phyloP scores from a whole-genome alignment of 2,797 vertebrate species.

The Pteronotus mesoamericanus region DNA sequence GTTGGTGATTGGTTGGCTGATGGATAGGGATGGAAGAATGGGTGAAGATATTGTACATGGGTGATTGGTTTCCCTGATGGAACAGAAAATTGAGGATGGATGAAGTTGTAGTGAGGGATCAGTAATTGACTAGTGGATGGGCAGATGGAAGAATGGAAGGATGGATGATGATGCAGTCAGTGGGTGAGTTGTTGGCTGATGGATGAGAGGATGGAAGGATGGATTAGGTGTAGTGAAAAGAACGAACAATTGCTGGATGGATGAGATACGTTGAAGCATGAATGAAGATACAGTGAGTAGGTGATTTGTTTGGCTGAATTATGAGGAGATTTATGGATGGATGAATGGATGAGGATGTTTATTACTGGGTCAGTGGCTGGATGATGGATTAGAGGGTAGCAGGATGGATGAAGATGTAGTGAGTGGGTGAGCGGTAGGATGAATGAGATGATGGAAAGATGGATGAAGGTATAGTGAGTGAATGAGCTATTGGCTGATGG shows the following conservation, averaged over 20 bases:
- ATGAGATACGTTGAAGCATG: neutral
- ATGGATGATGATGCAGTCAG: neutral
- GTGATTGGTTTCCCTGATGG: neutral
- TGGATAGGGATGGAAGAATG: neutral
- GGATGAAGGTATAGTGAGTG: neutral
- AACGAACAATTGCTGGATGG: neutral
- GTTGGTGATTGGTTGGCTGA: neutral
- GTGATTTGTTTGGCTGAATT: neutral
- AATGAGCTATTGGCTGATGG: neutral
- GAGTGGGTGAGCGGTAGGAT: neutral
- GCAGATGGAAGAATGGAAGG: neutral
- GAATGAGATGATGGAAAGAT: too few relatives aligned
- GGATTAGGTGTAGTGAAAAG: neutral
- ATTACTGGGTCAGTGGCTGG: neutral
- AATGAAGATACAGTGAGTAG: neutral
- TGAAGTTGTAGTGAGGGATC: neutral
- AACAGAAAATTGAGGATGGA: neutral
- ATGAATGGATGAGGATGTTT: neutral
- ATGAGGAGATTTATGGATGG: neutral
- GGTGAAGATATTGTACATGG: neutral
- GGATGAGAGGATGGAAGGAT: neutral
- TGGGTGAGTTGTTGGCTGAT: neutral
- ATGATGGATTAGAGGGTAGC: neutral
- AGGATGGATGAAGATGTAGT: neutral
- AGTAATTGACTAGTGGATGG: neutral